Evolutionary conservation across 2,797 vertebrate species (phyloP), one percentile per base, ranked within the genome.

Genomic region (Cottoperca gobio): DNA sequence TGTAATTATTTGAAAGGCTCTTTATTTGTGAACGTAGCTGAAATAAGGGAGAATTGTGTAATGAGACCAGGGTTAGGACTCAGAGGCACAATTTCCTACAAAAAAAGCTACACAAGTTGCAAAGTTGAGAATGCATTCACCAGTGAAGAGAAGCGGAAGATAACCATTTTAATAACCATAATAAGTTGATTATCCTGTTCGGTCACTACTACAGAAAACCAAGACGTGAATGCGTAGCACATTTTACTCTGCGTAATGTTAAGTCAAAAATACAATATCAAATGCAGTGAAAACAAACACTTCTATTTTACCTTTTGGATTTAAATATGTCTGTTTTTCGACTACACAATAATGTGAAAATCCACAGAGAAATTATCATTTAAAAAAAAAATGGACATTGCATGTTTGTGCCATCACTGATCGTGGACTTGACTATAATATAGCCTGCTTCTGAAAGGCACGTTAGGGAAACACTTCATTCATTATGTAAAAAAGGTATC

Each of bases 401-500:
- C 24, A 43, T 55, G 31, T 58, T 40, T 54, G 4, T 12, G 0
- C 24, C 31, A 52, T 76, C 48, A 43, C 16, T 75, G 35, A 76
- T 40, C 10, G 69, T 24, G 31, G 26, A 76, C 24, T 16, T 61
- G 14, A 58, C 21, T 39, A 46, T 24, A 14, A 12, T 6, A 40
- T 8, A 62, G 10, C 14, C 17, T 23, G 4, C 48, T 55, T 71
- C 43, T 74, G 42, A 67, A 57, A 61, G 24, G 28, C 12, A 17
- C 1, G 2, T 45, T 54, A 37, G 48, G 77, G 40, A 65, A 62
- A 67, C 57, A 48, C 19, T 64, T 46, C 70, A 85, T 77, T 71
- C 63, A 64, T 60, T 31, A 63, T 35, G 31, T 83, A 64, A 65
- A 59, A 59, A 57, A 35, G 46, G 23, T 35, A 58, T 70, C 17